phyloP scores from a whole-genome alignment of 2,797 vertebrate species.

The Nannoperca obscura region DNA sequence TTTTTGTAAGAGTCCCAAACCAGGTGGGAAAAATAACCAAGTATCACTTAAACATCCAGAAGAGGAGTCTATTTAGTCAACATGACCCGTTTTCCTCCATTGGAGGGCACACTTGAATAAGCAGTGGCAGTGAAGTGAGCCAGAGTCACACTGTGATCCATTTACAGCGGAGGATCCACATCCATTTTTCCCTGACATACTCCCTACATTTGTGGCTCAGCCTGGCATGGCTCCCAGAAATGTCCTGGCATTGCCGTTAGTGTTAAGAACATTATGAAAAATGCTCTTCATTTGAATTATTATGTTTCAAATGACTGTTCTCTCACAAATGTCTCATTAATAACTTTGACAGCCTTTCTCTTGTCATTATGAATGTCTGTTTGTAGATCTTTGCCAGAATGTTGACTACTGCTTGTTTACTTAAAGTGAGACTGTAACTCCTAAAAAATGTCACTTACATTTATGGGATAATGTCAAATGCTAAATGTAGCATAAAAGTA shows the following conservation, averaged over 20 bases:
- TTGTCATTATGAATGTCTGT: constrained; percentile 17
- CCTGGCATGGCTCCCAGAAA: constrained; percentile 64
- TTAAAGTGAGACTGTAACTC: neutral
- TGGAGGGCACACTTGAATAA: constrained; percentile 80
- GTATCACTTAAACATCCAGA: constrained; percentile 28
- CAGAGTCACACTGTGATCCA: constrained; percentile 36
- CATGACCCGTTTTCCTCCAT: constrained; percentile 69
- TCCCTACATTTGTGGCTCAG: constrained; percentile 63
- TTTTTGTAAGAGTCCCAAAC: constrained; percentile 21
- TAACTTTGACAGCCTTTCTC: constrained; percentile 53
- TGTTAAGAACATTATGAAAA: constrained; percentile 61
- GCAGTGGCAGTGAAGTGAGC: constrained; percentile 44
- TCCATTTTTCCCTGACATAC: constrained; percentile 36
- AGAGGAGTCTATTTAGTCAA: constrained; percentile 53
- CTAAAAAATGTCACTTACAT: no score
- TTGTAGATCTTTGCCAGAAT: constrained; percentile 15
- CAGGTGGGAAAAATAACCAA: constrained; percentile 20
- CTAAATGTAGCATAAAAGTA: neutral
- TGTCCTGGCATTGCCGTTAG: constrained; percentile 52
- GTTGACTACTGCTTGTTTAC: neutral
- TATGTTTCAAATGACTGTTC: constrained; percentile 60
- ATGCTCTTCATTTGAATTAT: constrained; percentile 51
- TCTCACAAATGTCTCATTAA: constrained; percentile 48
- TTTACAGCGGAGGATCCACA: constrained; percentile 48
- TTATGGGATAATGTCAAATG: neutral